Base-by-base conservation (phyloP, 2,888 invertebrate genomes). In the Meteorus colon region DNA sequence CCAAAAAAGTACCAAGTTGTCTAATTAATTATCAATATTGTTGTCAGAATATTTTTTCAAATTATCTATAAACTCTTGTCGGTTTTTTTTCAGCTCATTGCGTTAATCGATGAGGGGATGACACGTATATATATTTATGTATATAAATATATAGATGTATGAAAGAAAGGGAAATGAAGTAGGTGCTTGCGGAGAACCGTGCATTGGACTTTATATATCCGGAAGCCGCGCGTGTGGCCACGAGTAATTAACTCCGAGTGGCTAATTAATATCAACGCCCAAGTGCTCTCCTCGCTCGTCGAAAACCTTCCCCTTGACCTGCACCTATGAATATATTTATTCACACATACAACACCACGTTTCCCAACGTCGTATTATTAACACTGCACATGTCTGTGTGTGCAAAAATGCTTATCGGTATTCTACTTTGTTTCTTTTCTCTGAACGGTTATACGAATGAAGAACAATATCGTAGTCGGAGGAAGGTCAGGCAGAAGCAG, bases 201-300 rank as follows among this genome's bases (percentile, higher is more conserved):
- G 27, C 27, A 31, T 62, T 16, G 70, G 70, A 70, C 70, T 37
- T n/a, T 70, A 29, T 48, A 48, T 48, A 48, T 29, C 27, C 37
- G 37, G 70, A 59, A 70, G 55, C 55, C 62, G 66, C 71, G 66
- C 31, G 71, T 74, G 75, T 59, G 75, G 79, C 76, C 74, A 80
- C 78, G 78, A 77, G 79, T 82, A 82, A 82, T 82, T 81, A 82
- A 81, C 81, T 81, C 77, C 80, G 80, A 82, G 82, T 81, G 81
- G 80, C 79, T 82, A 81, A 82, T 82, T 82, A 81, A 82, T 82
- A 82, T 81, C 81, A 80, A 78, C 78, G 77, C 79, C 72, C 72
- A 12, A 73, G 75, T 71, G 45, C 73, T 73, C 71, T 77, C 78
- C 76, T 78, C 78, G 69, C 80, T 78, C 80, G 78, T 80, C 80